These are phyloP conservation scores for Drosophila tanythrix DNA, from an alignment of 2,888 invertebrate genomes.

Conservation along the genomic window DNA sequence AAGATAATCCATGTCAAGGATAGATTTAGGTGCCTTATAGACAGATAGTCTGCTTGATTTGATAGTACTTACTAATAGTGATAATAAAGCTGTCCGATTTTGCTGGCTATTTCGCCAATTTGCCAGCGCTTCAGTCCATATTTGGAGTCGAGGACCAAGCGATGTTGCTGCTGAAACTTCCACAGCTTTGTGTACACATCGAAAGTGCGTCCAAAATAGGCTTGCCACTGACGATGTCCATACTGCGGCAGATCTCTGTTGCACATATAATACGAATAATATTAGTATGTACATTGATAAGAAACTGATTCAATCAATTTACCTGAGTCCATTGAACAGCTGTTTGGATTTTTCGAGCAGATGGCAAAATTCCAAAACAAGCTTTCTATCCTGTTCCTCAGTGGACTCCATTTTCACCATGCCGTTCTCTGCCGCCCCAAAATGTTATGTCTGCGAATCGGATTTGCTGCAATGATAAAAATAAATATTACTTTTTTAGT, in stretches of 20 bases:
- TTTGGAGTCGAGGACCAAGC: constrained; percentile 94
- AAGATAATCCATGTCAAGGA: too few species aligned
- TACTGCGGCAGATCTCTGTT: constrained; percentile 97
- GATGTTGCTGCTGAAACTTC: constrained; percentile 99
- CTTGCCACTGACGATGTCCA: constrained; percentile 99
- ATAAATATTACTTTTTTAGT: background rate
- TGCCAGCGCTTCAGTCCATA: constrained; percentile 99
- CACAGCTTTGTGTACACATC: constrained; percentile 98
- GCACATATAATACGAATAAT: constrained; percentile 61
- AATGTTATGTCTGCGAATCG: constrained; percentile 83
- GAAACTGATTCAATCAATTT: constrained; percentile 34
- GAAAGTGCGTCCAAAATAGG: constrained; percentile 98
- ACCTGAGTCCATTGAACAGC: constrained; percentile 97
- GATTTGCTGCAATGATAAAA: constrained; percentile 70
- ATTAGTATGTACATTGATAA: background rate
- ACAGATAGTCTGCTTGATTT: background rate
- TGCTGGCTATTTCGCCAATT: constrained; percentile 98
- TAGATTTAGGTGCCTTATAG: too few species aligned
- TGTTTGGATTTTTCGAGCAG: constrained; percentile 98
- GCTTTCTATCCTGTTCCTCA: constrained; percentile 95
- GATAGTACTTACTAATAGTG: constrained; percentile 95
- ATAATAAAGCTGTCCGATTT: constrained; percentile 99
- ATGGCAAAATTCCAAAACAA: constrained; percentile 98
- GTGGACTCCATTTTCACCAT: constrained; percentile 92
- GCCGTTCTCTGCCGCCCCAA: constrained; percentile 84